Base-by-base conservation (phyloP, 2,888 invertebrate species). In the Augochlorella aurata region DNA sequence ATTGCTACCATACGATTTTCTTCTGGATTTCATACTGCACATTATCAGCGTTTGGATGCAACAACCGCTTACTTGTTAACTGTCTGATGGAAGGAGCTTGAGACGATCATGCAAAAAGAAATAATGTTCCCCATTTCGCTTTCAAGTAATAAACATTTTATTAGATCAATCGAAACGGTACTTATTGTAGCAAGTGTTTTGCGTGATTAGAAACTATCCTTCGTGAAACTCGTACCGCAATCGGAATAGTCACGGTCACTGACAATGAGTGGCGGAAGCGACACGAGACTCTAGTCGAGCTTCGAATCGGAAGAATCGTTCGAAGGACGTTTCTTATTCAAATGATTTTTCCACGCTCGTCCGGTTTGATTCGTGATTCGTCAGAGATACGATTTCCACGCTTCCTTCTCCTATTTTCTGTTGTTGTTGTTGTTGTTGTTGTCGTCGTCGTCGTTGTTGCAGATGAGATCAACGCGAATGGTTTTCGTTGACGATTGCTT, bases 101-200 rank as follows among this genome's bases (percentile, higher is more conserved):
- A 14, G 12, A 14, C 58, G 24, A 10, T 2, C 3, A 58, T 58
- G 21, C 14, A 24, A 58, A 58, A 14, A 65, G 29, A 16, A 61
- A 61, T 61, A 29, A 29, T 1, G 7, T 2, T 61, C 24, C 29
- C 29, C 61, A 16, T 0, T 29, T 24, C n/a, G 12, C 44, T 70
- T 77, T 83, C 58, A 63, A 61, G 45, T 83, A 85, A 86, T 82
- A 85, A 86, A 85, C 82, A 75, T 81, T 86, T 86, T 86, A 86
- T 86, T 86, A 79, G 79, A 84, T 82, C 81, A 83, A 76, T 77
- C 79, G 84, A 69, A 81, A 85, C 77, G 61, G 65, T 84, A 78
- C 29, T 84, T 84, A 86, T 79, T 50, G 70, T 65, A 80, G 76
- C 45, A 76, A 69, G 68, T 82, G 67, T 76, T 66, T 77, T 82